Base-by-base conservation (phyloP, 2,888 invertebrate genomes). In the Galeruca laticollis region DNA sequence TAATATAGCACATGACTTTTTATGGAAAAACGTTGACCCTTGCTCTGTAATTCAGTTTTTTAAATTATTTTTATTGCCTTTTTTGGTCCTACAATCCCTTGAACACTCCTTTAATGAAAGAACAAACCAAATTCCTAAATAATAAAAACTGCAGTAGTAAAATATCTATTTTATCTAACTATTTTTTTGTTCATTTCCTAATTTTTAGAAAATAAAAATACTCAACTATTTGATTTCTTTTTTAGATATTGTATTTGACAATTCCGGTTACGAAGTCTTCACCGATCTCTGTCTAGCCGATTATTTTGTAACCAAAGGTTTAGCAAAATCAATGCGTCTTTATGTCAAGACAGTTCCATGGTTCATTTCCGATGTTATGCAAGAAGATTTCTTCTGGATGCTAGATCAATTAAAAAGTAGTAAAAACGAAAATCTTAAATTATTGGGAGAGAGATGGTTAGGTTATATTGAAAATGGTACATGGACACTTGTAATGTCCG, bases 291-390 rank as follows among this genome's bases (percentile, higher is more conserved):
- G 95, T 80, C 82, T 99, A 1, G 95, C 95, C 1, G 93, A 94
- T 76, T 95, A 92, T 82, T 83, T 99, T 0, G 84, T 94, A 68
- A 84, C 83, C 75, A 87, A 87, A 75, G 88, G 84, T 75, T 86
- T 88, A 21, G 91, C 90, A n/a, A 83, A 86, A n/a, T 87, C 90
- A 86, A 87, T 98, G 31, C 88, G 92, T 73, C 93, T 98, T 77
- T 92, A 97, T 84, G 92, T 93, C 0, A 98, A 99, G 87, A 87
- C 89, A 2, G 92, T 95, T 73, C 98, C 98, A 0, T 99, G 99
- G 99, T 99, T 94, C 84, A 91, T 99, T 9, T 98, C 98, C 0
- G 99, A 99, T 83, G 94, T 93, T 0, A 94, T 92, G 18, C 81
- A 80, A 1, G 78, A 83, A 1, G 99, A 99, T 86, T 93, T 97